Base-by-base conservation (phyloP, 2,888 invertebrate species). In the Hydropsyche betteni region DNA sequence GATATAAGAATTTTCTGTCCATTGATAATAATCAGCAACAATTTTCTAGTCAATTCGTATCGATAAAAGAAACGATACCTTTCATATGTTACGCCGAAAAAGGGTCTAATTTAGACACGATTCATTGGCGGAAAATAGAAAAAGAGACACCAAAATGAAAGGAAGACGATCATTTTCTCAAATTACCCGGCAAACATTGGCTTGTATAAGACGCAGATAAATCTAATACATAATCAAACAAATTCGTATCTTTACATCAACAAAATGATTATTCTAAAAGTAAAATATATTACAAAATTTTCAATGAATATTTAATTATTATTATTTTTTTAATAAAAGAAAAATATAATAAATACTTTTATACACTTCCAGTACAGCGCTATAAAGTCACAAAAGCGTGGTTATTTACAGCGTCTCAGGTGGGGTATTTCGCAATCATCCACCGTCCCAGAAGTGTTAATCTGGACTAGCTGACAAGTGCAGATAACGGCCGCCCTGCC, bases 381-480 rank as follows among this genome's bases (percentile, higher is more conserved):
- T 24, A 24, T 24, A 24, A 24, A 24, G 24, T 24, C 24, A 24
- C 24, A 24, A 24, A 24, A 24, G 24, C 24, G 24, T 24, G 24
- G 24, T 24, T 24, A 44, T 10, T 44, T 44, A 44, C 10, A 8
- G 10, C 44, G 3, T 44, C 6, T 44, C 6, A 44, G 10, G 64
- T 6, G 36, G 36, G 64, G 36, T 64, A 53, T 70, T 69, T 24
- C 12, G 6, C 44, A 14, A 50, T 24, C 24, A 44, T 36, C 16
- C 44, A 14, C 16, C 58, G 72, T 52, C n/a, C 14, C 33, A 6
- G 16, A 58, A 33, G 72, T 55, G 72, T 72, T 72, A 72, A 72
- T 72, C 72, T 55, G 36, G 34, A 8, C 14, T 44, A 33, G 50
- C 72, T 72, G 72, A 72, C 72, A 72, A 72, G 72, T 72, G 72